Percentiles rank a stretch among this genome's conserved stretches.
phyloP scores from a whole-genome alignment of 2,797 vertebrate species.

The Oceanodroma leucorhoa region DNA sequence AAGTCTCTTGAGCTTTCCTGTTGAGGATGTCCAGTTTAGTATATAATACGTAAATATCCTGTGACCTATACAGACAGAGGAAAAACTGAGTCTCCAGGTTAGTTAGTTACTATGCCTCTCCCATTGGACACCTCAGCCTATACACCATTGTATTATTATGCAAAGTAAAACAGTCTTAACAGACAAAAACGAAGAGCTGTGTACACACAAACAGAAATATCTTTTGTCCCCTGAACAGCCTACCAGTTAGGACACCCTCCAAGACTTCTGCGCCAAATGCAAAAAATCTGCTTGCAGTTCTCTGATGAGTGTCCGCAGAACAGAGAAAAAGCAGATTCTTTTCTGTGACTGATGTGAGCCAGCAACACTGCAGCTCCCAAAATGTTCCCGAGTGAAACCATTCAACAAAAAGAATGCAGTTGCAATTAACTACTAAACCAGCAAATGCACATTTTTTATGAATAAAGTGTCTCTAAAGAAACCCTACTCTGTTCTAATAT shows the following conservation, averaged over 20 bases:
- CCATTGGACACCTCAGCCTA: neutral
- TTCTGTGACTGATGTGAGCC: fast-evolving
- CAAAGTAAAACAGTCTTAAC: neutral
- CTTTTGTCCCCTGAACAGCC: neutral
- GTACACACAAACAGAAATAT: neutral
- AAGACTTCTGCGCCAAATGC: neutral
- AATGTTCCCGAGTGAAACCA: neutral
- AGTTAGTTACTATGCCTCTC: neutral
- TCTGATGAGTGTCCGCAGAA: neutral
- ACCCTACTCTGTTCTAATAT: neutral
- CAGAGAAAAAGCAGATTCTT: neutral
- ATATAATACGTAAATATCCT: neutral
- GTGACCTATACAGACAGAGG: neutral
- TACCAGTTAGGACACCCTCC: neutral
- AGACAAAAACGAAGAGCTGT: neutral
- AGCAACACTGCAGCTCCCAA: neutral
- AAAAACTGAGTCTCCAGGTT: neutral
- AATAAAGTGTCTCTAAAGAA: neutral
- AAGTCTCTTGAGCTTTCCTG: neutral
- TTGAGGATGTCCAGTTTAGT: neutral
- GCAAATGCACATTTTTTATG: neutral
- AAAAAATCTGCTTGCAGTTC: neutral
- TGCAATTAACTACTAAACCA: neutral
- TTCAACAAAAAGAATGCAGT: neutral
- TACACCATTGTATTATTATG: fast-evolving